Percentiles rank a stretch among this genome's conserved stretches.
phyloP scores from a whole-genome alignment of 2,797 vertebrate species.

The Austrolebias charrua region DNA sequence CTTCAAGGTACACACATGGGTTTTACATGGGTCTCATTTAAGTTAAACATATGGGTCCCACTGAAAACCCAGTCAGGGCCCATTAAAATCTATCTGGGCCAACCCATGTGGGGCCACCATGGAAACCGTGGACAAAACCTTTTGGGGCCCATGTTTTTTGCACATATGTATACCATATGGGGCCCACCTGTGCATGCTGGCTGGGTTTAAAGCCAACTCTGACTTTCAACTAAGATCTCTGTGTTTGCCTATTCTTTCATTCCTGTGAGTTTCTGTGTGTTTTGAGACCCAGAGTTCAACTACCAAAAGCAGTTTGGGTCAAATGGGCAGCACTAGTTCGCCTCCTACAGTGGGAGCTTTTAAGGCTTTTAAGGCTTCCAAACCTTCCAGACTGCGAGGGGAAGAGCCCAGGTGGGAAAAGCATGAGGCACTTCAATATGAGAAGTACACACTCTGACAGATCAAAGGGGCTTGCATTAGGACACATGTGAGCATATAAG shows the following conservation, averaged over 20 bases:
- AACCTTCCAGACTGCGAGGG: conserved; percentile 30
- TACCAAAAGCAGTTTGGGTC: conserved; percentile 40
- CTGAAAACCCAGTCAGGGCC: too few species aligned
- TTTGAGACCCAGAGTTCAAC: conserved; percentile 25
- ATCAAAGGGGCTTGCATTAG: conserved; percentile 43
- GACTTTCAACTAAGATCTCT: conserved; percentile 39
- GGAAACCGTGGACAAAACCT: too few species aligned
- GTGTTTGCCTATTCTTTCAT: conserved; percentile 15
- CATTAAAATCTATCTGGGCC: too few species aligned
- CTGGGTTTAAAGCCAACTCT: conserved; percentile 51
- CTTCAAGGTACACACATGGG: too few species aligned
- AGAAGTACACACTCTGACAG: conserved; percentile 49
- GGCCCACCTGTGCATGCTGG: too few species aligned
- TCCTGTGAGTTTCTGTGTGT: neutral
- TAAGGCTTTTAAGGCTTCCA: conserved; percentile 63
- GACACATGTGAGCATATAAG: conserved; percentile 31
- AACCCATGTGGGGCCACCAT: too few species aligned
- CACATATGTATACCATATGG: too few species aligned
- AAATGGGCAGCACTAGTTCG: conserved; percentile 42
- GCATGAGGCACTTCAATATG: conserved; percentile 35
- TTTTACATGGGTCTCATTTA: too few species aligned
- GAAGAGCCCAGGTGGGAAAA: conserved; percentile 44
- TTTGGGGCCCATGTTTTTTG: too few species aligned
- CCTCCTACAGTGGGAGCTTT: conserved; percentile 47
- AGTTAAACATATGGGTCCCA: too few species aligned